Evolutionary conservation across 2,113 vertebrate species (phyloP).

Genomic region (Phyllostomus discolor): DNA sequence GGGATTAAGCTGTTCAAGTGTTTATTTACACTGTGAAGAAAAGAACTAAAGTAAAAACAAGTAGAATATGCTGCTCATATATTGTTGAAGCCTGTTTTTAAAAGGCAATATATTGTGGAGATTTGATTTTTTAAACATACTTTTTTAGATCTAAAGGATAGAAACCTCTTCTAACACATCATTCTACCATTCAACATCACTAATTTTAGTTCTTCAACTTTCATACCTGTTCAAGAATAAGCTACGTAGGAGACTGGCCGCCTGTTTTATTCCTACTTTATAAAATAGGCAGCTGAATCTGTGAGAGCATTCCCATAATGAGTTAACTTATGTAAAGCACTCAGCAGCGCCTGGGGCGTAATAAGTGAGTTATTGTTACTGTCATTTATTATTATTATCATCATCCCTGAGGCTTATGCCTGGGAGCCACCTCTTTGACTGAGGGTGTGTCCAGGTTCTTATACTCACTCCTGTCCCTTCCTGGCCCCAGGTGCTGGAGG

Average conservation of each 20-base stretch:
- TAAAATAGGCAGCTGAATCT: neutral
- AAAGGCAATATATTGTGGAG: neutral
- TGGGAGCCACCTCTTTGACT: neutral
- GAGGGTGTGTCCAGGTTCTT: neutral
- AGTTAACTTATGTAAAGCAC: neutral
- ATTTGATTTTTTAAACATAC: neutral
- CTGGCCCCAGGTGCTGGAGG: slow-evolving; percentile 73
- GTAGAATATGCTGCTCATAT: neutral
- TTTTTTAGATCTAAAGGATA: neutral
- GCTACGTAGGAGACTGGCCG: neutral
- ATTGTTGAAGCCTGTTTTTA: neutral
- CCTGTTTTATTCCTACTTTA: neutral
- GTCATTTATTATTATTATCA: neutral
- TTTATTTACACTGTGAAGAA: neutral
- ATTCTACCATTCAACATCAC: neutral
- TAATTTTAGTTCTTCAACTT: neutral
- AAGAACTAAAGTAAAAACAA: neutral
- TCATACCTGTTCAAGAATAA: neutral
- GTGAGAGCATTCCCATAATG: neutral
- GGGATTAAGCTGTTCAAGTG: neutral
- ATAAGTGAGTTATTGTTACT: neutral
- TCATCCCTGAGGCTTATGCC: neutral
- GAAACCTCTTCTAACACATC: neutral
- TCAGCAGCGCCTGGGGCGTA: neutral
- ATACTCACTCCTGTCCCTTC: neutral